These are phyloP conservation scores for Eilema sororculum DNA, from an alignment of 2,888 invertebrate species.

Conservation along the genomic window DNA sequence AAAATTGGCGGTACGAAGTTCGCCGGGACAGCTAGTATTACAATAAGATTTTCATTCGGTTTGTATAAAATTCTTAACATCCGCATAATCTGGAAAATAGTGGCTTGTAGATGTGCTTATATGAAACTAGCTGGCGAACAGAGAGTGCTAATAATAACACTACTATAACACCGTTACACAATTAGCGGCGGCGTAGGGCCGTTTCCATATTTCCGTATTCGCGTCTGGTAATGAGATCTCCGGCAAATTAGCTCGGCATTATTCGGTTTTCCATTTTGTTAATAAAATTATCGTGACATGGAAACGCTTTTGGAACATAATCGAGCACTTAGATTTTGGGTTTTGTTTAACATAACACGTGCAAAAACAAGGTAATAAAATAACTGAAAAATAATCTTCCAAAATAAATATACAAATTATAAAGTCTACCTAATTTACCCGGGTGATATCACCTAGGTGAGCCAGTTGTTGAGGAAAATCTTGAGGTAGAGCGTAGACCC, in stretches of 20 bases:
- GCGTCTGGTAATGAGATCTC: conserved; percentile 62
- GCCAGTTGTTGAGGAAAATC: background rate
- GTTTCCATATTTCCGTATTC: conserved; percentile 55
- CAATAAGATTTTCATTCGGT: no score
- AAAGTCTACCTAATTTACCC: background rate
- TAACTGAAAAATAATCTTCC: no score
- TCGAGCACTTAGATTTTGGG: conserved; percentile 37
- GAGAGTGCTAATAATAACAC: background rate
- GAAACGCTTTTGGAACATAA: conserved; percentile 32
- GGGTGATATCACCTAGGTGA: background rate
- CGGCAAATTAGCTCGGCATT: conserved; percentile 58
- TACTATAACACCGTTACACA: conserved; percentile 51
- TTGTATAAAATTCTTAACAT: background rate
- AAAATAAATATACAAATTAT: background rate
- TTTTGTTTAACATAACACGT: background rate
- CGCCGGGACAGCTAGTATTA: no score
- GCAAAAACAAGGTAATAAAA: no score
- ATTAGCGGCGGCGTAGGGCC: conserved; percentile 53
- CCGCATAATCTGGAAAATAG: background rate
- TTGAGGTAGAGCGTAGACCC: background rate
- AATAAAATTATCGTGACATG: conserved; percentile 51
- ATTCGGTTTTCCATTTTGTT: conserved; percentile 53
- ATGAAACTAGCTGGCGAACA: background rate
- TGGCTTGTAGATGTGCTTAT: background rate
- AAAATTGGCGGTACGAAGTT: no score